Evolutionary conservation across 2,888 invertebrate genomes (phyloP).

Genomic region (Thymelicus sylvestris): DNA sequence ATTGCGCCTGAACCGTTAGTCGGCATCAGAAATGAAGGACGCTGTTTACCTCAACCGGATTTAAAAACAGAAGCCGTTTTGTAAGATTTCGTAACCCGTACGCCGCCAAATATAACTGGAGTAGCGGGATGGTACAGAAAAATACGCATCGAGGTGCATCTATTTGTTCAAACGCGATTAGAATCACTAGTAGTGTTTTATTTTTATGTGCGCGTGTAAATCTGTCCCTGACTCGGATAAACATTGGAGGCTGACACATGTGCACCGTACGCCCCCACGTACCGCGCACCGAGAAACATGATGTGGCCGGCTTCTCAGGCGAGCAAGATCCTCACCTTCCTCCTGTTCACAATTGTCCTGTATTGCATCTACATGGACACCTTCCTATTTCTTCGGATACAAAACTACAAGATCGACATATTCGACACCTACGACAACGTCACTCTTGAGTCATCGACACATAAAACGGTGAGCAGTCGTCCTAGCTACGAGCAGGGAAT

Average conservation of each 20-base stretch:
- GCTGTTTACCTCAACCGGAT: slow-evolving; percentile 15
- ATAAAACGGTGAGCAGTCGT: slow-evolving; percentile 47
- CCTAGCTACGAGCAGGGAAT: slow-evolving; percentile 79
- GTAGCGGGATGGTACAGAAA: slow-evolving; percentile 31
- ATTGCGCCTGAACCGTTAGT: slow-evolving; percentile 3
- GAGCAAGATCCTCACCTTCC: slow-evolving; percentile 87
- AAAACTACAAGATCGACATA: slow-evolving; percentile 86
- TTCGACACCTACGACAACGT: slow-evolving; percentile 54
- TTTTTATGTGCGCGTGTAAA: slow-evolving; percentile 36
- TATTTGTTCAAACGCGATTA: slow-evolving; percentile 13
- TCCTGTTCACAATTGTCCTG: slow-evolving; percentile 83
- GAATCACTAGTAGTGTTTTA: slow-evolving; percentile 45
- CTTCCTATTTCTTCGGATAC: slow-evolving; percentile 88
- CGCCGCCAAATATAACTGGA: slow-evolving; percentile 37
- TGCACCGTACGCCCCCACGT: slow-evolving; percentile 23
- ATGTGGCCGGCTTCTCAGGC: slow-evolving; percentile 90
- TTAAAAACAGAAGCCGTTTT: slow-evolving; percentile 41
- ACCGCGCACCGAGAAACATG: slow-evolving; percentile 66
- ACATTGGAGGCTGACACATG: slow-evolving; percentile 33
- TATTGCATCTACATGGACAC: slow-evolving; percentile 91
- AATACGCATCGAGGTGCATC: slow-evolving; percentile 5
- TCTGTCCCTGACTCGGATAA: slow-evolving; percentile 43
- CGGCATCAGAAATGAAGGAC: slow-evolving; percentile 6
- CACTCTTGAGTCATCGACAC: slow-evolving; percentile 60
- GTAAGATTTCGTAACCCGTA: slow-evolving; percentile 42